Evolutionary conservation across 2,797 vertebrate genomes (phyloP), one percentile per base, ranked within the genome.

Genomic region (Amniataba percoides): DNA sequence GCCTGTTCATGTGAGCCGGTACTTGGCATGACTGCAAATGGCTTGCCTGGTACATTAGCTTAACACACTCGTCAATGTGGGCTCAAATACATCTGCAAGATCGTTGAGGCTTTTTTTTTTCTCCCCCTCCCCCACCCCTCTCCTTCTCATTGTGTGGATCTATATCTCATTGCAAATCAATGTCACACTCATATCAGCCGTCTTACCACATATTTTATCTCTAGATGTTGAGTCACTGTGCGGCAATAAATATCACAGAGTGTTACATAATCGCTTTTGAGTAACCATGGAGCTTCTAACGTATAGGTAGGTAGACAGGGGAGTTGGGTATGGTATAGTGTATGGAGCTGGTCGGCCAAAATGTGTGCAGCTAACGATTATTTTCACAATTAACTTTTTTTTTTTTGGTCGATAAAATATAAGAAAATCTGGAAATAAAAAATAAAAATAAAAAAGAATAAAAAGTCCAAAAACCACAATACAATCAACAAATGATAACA

Each of bases 11-110:
- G 86, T 83, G 88, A 90, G 85, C 86, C 74, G 72, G 15, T 74
- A 87, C 87, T 91, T 92, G 91, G 92, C 91, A 86, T 86, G 91
- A 87, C 92, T 92, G 91, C 89, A 91, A 89, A 89, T 88, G 90
- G 79, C 82, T 88, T 49, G 79, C 81, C 80, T 85, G 81, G 69
- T 89, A 82, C 64, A 84, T 90, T 83, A 88, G 87, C 86, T 71
- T 75, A 87, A 81, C 84, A 56, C 76, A 74, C 76, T 81, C 45
- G 36, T 78, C 86, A 78, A 78, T 73, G 85, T 85, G 84, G 77
- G 82, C 85, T 84, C 85, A 65, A 52, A 77, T 84, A 77, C 81
- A 89, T 87, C 83, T 81, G 84, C 87, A 88, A 40, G 58, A 80
- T 57, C 21, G 18, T 12, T 21, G 42, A 67, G 23, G 68, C 27